Conservation (phyloP, 2,113 vertebrate genomes). For the Oryzias celebensis region DNA sequence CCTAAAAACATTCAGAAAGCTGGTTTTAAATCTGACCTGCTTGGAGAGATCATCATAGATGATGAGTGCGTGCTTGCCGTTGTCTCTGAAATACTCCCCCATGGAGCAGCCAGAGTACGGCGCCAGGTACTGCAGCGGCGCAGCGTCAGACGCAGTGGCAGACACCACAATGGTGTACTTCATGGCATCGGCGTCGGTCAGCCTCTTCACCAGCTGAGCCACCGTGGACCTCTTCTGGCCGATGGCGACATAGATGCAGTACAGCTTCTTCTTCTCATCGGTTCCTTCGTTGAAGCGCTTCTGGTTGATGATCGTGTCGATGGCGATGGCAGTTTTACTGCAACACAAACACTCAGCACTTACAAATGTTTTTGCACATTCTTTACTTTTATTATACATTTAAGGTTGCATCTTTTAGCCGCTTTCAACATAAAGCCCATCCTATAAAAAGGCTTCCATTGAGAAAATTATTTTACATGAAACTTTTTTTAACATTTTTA, state of each 20-base stretch:
- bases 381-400: too few relatives aligned
- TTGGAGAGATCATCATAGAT: constrained; percentile 99
- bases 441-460: too few relatives aligned
- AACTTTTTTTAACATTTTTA: too few relatives aligned
- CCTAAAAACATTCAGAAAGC: too few relatives aligned
- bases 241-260: constrained; percentile 97
- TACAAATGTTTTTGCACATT: not conserved
- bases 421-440: too few relatives aligned
- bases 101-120: constrained; percentile 98
- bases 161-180: constrained; percentile 98
- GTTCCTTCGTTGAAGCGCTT: constrained; percentile 96
- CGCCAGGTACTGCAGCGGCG: constrained; percentile 95
- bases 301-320: constrained; percentile 98
- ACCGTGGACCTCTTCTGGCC: constrained; percentile 98
- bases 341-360: not conserved
- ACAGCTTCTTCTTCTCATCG: constrained; percentile 97
- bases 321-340: constrained; percentile 97
- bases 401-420: too few relatives aligned
- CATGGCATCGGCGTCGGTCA: constrained; percentile 95
- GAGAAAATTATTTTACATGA: too few relatives aligned
- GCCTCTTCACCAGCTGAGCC: constrained; percentile 96
- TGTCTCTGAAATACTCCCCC: constrained; percentile 98
- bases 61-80: constrained; percentile 93
- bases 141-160: constrained; percentile 94
- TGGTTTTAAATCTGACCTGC: constrained; percentile 78